Evolutionary conservation across 30 jellyfish, hydroid and myxozoan genomes (phyloP).

Genomic region (Aurelia sp.): DNA sequence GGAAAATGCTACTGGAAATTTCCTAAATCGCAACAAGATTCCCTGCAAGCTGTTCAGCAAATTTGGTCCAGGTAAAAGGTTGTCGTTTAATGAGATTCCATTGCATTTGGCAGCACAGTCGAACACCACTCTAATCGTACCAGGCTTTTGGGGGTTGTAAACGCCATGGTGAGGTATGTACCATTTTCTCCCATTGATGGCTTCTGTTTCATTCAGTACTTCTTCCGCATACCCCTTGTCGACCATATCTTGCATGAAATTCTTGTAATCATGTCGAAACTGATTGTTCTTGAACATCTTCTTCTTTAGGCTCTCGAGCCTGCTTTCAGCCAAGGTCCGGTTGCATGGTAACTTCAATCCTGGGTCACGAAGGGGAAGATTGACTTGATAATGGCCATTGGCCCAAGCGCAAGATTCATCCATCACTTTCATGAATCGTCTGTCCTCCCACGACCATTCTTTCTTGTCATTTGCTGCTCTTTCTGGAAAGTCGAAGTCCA

Average conservation of each 20-base stretch:
- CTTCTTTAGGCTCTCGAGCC: conserved; percentile 38
- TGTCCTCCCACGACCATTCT: conserved; percentile 58
- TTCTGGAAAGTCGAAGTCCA: conserved; percentile 50
- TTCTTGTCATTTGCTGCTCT: conserved; percentile 48
- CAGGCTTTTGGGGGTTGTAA: conserved; percentile 45
- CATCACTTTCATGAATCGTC: conserved; percentile 28
- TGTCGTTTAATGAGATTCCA: conserved; percentile 49
- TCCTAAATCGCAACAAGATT: conserved; percentile 36
- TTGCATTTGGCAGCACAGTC: conserved; percentile 66
- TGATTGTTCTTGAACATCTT: conserved; percentile 13
- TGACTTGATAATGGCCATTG: conserved; percentile 25
- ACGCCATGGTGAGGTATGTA: conserved; percentile 64
- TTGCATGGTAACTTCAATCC: conserved; percentile 21
- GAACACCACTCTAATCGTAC: too few relatives aligned
- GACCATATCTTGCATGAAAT: conserved; percentile 38
- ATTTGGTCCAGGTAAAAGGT: conserved; percentile 54
- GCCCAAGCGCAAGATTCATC: conserved; percentile 20
- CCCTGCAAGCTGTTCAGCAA: conserved; percentile 31
- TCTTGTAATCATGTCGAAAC: conserved; percentile 35
- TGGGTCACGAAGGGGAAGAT: conserved; percentile 33
- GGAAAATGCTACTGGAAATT: conserved; percentile 34
- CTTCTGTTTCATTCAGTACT: conserved; percentile 8
- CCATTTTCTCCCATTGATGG: conserved; percentile 31
- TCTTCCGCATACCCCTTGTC: conserved; percentile 30
- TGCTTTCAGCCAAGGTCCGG: conserved; percentile 14